Evolutionary conservation across 1,140 invertebrate genomes (phyloP), one percentile per base, ranked within the genome.

Genomic region (Hyles euphorbiae): DNA sequence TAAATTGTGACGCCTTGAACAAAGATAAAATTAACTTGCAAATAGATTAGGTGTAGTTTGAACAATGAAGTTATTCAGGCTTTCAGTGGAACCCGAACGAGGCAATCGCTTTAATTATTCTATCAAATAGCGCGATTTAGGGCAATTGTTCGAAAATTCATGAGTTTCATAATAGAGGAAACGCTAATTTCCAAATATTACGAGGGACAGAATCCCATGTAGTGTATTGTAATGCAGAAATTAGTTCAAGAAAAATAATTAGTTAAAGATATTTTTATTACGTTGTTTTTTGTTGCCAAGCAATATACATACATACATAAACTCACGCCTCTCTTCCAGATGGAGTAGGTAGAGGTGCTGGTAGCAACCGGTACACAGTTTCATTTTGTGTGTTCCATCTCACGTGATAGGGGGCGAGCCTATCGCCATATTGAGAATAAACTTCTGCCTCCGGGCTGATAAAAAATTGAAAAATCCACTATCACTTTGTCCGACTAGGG

Each of bases 41-140:
- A 52, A 52, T 10, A 52, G 11, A 34, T 52, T 34, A 52, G n/a
- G 8, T 2, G 34, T 52, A 1, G 33, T 34, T 34, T 52, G 34
- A 34, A 52, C 50, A 34, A 52, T 52, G 32, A 22, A 4, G 9
- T 34, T 52, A 52, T 52, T 34, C 9, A 52, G 33, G 50, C 7
- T n/a, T 52, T 52, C 33, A 40, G 36, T 40, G 36, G 33, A 34
- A 5, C 46, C 22, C 32, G 33, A 52, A 34, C 12, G 33, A 9
- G 50, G 32, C 32, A 52, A 52, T 52, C 9, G 50, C 50, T 52
- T 52, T 52, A 52, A 52, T 52, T 34, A 52, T 33, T 33, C 50
- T 52, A 52, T 52, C 32, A 52, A 52, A 52, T 52, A 34, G n/a
- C 7, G 50, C 4, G 50, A 50, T 52, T 52, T 52, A n/a, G 50